Conservation (phyloP, 1,140 invertebrate species). For the Drosophila sulfurigaster region DNA sequence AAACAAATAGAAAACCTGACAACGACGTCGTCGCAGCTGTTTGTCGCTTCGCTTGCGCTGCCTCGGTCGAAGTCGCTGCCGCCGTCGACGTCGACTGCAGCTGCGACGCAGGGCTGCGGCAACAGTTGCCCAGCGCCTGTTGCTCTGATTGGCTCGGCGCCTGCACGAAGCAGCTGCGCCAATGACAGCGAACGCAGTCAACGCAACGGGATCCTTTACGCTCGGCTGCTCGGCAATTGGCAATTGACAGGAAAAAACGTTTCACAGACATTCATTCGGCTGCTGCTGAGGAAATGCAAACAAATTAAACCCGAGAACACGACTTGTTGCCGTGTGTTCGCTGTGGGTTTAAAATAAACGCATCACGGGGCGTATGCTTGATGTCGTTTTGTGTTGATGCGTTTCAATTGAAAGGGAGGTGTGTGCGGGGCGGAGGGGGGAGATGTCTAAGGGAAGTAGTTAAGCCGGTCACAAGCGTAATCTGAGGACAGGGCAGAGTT, state of each 20-base stretch:
- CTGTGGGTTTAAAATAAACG: constrained; percentile 44
- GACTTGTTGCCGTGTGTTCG: constrained; percentile 63
- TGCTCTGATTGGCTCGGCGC: constrained; percentile 62
- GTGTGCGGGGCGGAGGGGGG: neutral
- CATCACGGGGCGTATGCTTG: constrained; percentile 63
- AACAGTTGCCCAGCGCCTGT: constrained; percentile 52
- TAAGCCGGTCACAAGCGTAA: constrained; percentile 4
- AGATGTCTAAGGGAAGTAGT: neutral
- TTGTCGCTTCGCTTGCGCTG: constrained; percentile 30
- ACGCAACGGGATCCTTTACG: constrained; percentile 51
- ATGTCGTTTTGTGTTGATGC: constrained; percentile 17
- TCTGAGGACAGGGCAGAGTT: neutral
- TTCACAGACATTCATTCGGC: neutral
- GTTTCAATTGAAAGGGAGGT: too few species aligned
- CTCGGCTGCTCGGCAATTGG: constrained; percentile 13
- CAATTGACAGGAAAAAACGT: constrained; percentile 52
- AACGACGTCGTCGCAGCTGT: constrained; percentile 39
- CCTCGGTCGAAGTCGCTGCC: constrained; percentile 6
- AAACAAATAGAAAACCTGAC: constrained; percentile 83
- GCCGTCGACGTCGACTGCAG: neutral
- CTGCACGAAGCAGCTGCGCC: constrained; percentile 32
- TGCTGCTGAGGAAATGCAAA: neutral
- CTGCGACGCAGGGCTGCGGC: constrained; percentile 25
- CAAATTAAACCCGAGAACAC: constrained; percentile 3
- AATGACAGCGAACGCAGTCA: constrained; percentile 41